phyloP scores from a whole-genome alignment of 2,113 vertebrate genomes.

The Hemicordylus capensis region DNA sequence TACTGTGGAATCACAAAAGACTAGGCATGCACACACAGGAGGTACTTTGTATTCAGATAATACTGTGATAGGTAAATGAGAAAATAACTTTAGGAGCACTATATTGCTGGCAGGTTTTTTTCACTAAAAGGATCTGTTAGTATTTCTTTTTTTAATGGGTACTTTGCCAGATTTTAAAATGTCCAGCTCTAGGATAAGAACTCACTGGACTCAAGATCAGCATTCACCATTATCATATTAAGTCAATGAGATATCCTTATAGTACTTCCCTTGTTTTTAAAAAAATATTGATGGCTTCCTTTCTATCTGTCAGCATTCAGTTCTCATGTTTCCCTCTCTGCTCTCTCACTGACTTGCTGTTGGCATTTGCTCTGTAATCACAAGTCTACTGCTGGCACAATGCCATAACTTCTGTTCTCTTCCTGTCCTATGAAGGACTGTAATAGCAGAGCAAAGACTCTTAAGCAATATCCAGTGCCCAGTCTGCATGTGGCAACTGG shows the following conservation, averaged over 20 bases:
- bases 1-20: slow-evolving; percentile 22
- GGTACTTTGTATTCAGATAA: slow-evolving; percentile 15
- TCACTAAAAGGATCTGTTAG: slow-evolving; percentile 13
- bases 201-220: slow-evolving; percentile 56
- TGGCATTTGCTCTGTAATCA: slow-evolving; percentile 55
- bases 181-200: slow-evolving; percentile 31
- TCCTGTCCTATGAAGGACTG: slow-evolving; percentile 24
- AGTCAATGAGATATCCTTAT: slow-evolving; percentile 61
- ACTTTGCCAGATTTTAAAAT: slow-evolving; percentile 32
- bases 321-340: slow-evolving; percentile 55
- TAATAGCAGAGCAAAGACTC: slow-evolving; percentile 9
- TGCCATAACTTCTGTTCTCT: slow-evolving; percentile 27
- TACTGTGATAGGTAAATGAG: not conserved
- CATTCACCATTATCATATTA: slow-evolving; percentile 49
- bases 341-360: not conserved
- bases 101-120: not conserved
- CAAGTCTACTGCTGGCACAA: slow-evolving; percentile 58
- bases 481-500: slow-evolving; percentile 20
- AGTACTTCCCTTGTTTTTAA: slow-evolving; percentile 54
- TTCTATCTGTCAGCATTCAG: slow-evolving; percentile 54
- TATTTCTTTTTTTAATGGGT: not conserved
- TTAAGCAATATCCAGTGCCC: slow-evolving; percentile 25
- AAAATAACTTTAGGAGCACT: slow-evolving; percentile 8
- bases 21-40: not conserved
- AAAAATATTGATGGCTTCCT: slow-evolving; percentile 52